Evolutionary conservation across 2,888 invertebrate genomes (phyloP).

Genomic region (Lasioglossum figueresi): DNA sequence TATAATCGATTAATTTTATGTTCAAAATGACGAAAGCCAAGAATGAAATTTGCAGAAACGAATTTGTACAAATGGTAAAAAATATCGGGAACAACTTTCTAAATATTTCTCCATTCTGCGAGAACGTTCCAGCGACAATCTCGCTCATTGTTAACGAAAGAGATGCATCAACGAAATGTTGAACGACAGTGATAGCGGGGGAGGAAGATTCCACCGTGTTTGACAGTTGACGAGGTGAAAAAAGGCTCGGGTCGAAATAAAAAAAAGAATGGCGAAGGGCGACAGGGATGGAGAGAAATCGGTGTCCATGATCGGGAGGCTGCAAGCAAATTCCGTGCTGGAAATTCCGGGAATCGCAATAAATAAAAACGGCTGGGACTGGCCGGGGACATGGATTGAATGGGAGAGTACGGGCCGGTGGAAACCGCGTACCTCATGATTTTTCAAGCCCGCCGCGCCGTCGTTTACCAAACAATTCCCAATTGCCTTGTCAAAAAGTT

Average conservation of each 20-base stretch:
- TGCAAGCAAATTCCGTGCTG: constrained; percentile 53
- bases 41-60: background rate
- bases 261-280: background rate
- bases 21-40: too few relatives aligned
- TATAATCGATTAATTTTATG: too few relatives aligned
- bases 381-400: constrained; percentile 67
- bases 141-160: background rate
- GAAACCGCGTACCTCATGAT: constrained; percentile 74
- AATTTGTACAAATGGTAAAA: too few relatives aligned
- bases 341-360: constrained; percentile 63
- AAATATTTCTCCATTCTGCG: background rate
- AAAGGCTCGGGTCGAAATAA: background rate
- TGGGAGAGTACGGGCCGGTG: constrained; percentile 49
- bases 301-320: constrained; percentile 37
- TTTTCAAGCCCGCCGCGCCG: constrained; percentile 67
- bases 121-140: background rate
- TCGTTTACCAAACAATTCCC: constrained; percentile 82
- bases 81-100: too few relatives aligned
- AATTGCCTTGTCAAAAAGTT: constrained; percentile 82
- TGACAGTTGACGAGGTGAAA: background rate
- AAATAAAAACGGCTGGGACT: constrained; percentile 62
- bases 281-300: constrained; percentile 19
- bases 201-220: background rate
- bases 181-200: background rate
- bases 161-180: background rate